Conservation (phyloP, 2,113 vertebrate genomes). For the Tylochromis polylepis region DNA sequence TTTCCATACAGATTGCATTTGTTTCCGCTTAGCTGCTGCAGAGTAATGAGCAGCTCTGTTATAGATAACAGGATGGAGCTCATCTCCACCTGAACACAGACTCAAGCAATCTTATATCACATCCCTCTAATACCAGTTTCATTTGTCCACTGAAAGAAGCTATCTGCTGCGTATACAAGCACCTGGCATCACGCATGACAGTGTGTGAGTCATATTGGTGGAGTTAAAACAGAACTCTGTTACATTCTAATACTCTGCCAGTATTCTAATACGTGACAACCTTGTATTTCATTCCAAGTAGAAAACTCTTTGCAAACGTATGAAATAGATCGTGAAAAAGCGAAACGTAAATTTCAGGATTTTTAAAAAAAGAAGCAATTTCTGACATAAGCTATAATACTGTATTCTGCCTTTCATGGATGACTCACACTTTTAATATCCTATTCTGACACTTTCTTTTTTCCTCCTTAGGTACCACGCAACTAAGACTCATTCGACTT, state of each 20-base stretch:
- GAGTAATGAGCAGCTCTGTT: conserved; percentile 39
- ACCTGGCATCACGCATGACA: not conserved
- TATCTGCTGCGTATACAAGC: not conserved
- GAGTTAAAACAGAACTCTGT: not conserved
- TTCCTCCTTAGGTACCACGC: not conserved
- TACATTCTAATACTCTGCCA: too few relatives aligned
- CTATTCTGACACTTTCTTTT: not conserved
- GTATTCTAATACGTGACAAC: not conserved
- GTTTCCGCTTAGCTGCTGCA: conserved; percentile 34
- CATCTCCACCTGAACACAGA: conserved; percentile 33
- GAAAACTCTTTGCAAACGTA: not conserved
- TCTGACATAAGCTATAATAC: not conserved
- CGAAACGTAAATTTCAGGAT: not conserved
- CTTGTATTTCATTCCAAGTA: not conserved
- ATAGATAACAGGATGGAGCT: conserved; percentile 36
- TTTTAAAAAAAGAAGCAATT: not conserved
- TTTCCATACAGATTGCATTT: conserved; percentile 63
- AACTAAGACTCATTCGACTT: not conserved
- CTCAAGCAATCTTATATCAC: conserved; percentile 1
- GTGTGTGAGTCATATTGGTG: not conserved
- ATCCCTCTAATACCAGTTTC: not conserved
- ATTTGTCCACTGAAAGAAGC: not conserved
- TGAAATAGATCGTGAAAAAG: not conserved
- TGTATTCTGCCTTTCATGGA: not conserved
- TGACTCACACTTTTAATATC: not conserved